phyloP scores from a whole-genome alignment of 2,797 vertebrate species.

The Ptychadena robeensis region DNA sequence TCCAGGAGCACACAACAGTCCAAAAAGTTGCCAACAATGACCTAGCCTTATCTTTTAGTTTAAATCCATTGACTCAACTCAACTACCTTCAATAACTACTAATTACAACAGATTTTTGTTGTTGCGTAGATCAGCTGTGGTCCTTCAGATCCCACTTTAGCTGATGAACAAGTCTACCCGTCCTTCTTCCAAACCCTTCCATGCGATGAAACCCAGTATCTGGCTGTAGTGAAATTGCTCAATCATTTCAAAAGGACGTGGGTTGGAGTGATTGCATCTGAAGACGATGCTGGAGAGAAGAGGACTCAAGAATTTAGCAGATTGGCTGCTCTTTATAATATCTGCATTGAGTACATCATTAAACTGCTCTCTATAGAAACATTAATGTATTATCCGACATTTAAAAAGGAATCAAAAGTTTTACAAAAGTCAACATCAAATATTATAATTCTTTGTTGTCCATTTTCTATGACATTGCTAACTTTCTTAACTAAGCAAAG shows the following conservation, averaged over 20 bases:
- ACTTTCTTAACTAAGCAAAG: background rate
- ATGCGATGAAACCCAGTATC: background rate
- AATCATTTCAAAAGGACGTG: background rate
- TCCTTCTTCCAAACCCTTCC: background rate
- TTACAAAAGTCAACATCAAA: background rate
- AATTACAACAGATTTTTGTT: too few relatives aligned
- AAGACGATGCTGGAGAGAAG: background rate
- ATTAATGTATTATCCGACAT: background rate
- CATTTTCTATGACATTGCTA: background rate
- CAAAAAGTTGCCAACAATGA: too few relatives aligned
- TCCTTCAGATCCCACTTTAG: background rate
- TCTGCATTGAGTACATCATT: constrained; percentile 6
- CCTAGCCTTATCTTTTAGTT: too few relatives aligned
- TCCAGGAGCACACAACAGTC: too few relatives aligned
- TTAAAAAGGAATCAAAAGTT: background rate
- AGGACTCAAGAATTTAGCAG: background rate
- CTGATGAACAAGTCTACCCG: background rate
- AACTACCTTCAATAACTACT: too few relatives aligned
- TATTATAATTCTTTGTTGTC: background rate
- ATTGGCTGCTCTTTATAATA: background rate
- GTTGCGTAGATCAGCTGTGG: background rate
- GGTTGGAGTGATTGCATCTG: background rate
- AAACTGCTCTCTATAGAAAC: background rate
- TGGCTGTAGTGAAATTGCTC: background rate
- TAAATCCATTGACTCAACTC: too few relatives aligned